Evolutionary conservation across 1,140 invertebrate species (phyloP), one percentile per base, ranked within the genome.

Genomic region (Triops longicaudatus): DNA sequence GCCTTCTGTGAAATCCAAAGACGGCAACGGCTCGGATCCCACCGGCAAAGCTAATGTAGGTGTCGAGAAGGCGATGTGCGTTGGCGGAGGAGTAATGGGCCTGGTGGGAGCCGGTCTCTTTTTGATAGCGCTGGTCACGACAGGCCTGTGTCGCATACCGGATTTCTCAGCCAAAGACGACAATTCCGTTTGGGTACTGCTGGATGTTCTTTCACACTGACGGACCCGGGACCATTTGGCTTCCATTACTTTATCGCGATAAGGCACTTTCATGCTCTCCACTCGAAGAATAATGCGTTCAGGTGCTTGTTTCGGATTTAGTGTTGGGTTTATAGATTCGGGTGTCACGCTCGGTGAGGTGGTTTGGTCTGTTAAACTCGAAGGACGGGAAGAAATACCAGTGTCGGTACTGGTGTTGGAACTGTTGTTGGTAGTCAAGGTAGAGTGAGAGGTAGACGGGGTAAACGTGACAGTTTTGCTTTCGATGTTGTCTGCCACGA

Each of bases 121-220:
- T 63, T 63, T 63, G 50, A 63, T 63, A 17, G 50, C 17, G 50
- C 50, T 63, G 50, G 50, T 63, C 50, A 63, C 50, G 50, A 63
- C 50, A 63, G 14, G 50, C 22, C 22, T 22, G 22, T 22, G n/a
- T n/a, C 50, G 17, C 0, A 63, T n/a, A 63, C 50, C 50, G 50
- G 50, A 22, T 63, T 63, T 63, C 10, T 14, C 50, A 22, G 50
- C 50, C 50, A 63, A 63, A 5, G 50, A 63, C 14, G 50, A 63
- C 26, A 77, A 44, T 2, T 77, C 76, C 17, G 76, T 77, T 31
- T 77, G 76, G 31, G 76, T 77, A 26, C 63, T 43, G 28, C 76
- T 77, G 1, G 76, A 77, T 26, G 73, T 73, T 26, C 76, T 37
- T 77, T 77, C 72, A 26, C 63, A 71, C 22, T 73, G 72, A 26